Base-by-base conservation (phyloP, 2,113 vertebrate species). In the Tonatia bakeri region DNA sequence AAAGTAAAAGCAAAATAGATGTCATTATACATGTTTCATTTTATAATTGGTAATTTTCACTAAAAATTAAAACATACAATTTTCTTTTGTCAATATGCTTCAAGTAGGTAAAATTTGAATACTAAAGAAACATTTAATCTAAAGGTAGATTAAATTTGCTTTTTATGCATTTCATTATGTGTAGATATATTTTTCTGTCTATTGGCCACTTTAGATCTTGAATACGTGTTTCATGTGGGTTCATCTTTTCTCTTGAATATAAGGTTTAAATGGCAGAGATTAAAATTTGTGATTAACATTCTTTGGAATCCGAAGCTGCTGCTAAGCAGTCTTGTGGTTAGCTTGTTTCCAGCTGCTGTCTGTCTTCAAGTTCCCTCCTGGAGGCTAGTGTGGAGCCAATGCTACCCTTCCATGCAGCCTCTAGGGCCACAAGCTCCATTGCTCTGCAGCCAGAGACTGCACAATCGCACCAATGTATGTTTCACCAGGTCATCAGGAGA, bases 1-100 rank as follows among this genome's bases (percentile, higher is more conserved):
- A 50, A 92, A 97, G 73, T 52, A 97, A 93, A 82, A 67, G 40
- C 96, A 85, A 97, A 98, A 96, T 87, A 93, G 81, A 96, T 97
- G 94, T 50, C 64, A 97, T 96, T 91, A 90, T 14, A 50, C 3
- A 59, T 61, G 52, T 47, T 84, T 43, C 88, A 95, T 56, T 79
- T 96, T 89, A 14, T 87, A 9, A 87, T 80, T 65, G 33, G 24
- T 80, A 73, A 81, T 95, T 92, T 33, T 54, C n/a, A 59, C n/a
- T 14, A 90, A 52, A 90, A 83, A 92, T 56, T 8, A 79, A 31
- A 45, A 40, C 91, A 92, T 75, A 59, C 81, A 5, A 1, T 3
- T 93, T 67, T 88, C 4, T 80, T 0, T 89, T 33, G 28, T 31
- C 40, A 83, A 31, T 16, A 24, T 91, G 56, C 15, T 87, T 54